Evolutionary conservation across 2,113 vertebrate species (phyloP).

Genomic region (Bungarus multicinctus): DNA sequence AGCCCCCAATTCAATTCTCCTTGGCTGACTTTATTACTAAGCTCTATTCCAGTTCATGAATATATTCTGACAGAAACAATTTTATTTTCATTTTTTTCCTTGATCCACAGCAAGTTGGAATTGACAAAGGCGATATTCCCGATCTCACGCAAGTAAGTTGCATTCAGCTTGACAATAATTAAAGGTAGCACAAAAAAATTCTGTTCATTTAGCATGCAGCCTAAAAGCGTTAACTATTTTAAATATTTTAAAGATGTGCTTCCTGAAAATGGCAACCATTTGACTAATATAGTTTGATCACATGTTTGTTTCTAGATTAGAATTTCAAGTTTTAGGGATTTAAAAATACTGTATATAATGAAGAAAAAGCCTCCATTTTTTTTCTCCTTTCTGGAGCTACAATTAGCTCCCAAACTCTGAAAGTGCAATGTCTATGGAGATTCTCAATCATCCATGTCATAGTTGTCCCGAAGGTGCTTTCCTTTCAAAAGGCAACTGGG

Average conservation of each 20-base stretch:
- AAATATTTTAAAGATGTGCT: neutral
- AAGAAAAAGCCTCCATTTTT: neutral
- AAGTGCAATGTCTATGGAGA: neutral
- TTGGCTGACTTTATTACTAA: too few relatives aligned
- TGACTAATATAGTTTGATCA: neutral
- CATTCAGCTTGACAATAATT: conserved; percentile 7
- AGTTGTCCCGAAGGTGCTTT: neutral
- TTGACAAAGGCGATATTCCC: conserved; percentile 98
- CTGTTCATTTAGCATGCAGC: neutral
- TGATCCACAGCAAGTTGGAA: conserved; percentile 91
- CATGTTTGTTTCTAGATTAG: neutral
- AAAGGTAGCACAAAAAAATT: neutral
- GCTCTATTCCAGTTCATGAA: too few relatives aligned
- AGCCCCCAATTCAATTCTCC: too few relatives aligned
- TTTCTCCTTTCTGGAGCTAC: conserved; percentile 3
- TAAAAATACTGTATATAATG: neutral
- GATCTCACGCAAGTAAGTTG: conserved; percentile 94
- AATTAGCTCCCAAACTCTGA: neutral
- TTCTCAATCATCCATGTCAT: neutral
- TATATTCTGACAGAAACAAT: neutral
- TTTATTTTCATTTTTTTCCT: conserved; percentile 35
- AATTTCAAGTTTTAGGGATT: neutral
- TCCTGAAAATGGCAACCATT: neutral
- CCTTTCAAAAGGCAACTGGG: neutral
- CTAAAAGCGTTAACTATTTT: neutral